phyloP scores from a whole-genome alignment of 2,888 invertebrate genomes.

The Sympetrum striolatum region DNA sequence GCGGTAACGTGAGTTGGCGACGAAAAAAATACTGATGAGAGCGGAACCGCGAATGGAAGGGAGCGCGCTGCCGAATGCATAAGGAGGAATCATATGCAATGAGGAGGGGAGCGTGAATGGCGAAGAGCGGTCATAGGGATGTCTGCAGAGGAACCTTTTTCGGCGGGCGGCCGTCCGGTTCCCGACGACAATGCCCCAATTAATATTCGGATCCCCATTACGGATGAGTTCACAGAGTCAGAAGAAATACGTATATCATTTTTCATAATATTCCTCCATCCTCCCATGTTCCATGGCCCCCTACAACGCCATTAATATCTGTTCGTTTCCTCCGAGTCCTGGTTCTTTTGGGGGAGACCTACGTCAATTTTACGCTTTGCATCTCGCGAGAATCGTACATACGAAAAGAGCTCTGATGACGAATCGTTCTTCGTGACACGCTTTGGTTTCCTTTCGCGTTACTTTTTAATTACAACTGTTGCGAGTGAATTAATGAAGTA shows the following conservation, averaged over 20 bases:
- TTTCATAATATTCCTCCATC: background rate
- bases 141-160: background rate
- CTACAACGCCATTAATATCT: background rate
- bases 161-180: background rate
- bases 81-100: background rate
- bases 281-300: background rate
- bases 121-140: background rate
- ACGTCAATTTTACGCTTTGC: background rate
- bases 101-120: background rate
- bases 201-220: background rate
- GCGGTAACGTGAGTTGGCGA: background rate
- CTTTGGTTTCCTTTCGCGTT: too few species aligned
- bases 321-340: background rate
- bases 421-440: too few species aligned
- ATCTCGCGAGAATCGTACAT: too few species aligned
- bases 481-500: too few species aligned
- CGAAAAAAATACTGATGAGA: background rate
- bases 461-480: too few species aligned
- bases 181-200: conserved; percentile 15
- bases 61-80: background rate
- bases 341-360: background rate
- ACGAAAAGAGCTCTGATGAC: too few species aligned
- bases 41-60: background rate
- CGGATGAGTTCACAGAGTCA: background rate
- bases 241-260: conserved; percentile 31